phyloP scores from a whole-genome alignment of 2,797 vertebrate genomes.

The Chromis chromis region DNA sequence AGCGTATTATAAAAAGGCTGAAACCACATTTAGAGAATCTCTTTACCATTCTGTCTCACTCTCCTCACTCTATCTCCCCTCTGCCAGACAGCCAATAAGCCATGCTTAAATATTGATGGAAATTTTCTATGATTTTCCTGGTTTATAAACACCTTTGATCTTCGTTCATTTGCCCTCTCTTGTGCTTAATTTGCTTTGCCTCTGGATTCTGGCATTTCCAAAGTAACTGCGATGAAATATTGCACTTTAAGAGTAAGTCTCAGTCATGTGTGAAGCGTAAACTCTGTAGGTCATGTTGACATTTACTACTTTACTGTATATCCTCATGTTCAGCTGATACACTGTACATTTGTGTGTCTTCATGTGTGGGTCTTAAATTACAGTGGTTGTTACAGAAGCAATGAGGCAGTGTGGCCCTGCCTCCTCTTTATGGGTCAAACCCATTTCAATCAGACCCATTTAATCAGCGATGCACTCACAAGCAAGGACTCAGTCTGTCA shows the following conservation, averaged over 20 bases:
- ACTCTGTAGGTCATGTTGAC: constrained; percentile 25
- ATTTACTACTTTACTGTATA: neutral
- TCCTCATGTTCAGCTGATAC: neutral
- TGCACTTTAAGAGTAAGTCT: neutral
- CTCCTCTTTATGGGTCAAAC: constrained; percentile 46
- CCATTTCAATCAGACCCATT: constrained; percentile 60
- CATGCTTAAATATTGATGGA: constrained; percentile 52
- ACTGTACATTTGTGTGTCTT: neutral
- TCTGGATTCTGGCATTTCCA: neutral
- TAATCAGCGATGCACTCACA: constrained; percentile 60
- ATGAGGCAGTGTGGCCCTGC: constrained; percentile 32
- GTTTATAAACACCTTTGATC: constrained; percentile 45
- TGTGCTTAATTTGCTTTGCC: constrained; percentile 22
- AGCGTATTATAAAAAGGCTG: constrained; percentile 46
- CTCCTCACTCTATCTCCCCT: constrained; percentile 4
- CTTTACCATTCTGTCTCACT: constrained; percentile 18
- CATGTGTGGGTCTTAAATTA: constrained; percentile 37
- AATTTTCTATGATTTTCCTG: constrained; percentile 23
- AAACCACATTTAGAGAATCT: constrained; percentile 46
- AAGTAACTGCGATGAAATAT: neutral
- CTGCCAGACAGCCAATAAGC: constrained; percentile 22
- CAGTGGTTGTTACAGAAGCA: constrained; percentile 33
- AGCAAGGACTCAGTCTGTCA: constrained; percentile 38
- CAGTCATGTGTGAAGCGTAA: constrained; percentile 10
- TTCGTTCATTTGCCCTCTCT: constrained; percentile 11